Base-by-base conservation (phyloP, 2,113 vertebrate species). In the Cyanoliseus patagonus region DNA sequence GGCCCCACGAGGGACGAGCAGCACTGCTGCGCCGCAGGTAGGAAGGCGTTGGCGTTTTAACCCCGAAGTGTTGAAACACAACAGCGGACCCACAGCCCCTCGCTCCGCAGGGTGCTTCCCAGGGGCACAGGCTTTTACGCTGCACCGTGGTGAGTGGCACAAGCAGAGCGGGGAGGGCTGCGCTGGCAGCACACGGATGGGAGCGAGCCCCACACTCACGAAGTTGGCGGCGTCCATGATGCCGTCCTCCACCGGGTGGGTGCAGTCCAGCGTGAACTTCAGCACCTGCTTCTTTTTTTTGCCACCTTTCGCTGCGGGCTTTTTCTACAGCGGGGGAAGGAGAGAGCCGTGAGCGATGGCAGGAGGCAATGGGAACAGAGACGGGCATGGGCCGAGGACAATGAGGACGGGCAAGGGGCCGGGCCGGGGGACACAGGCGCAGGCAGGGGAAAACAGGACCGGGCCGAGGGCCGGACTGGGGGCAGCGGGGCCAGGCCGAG, bases 181-280 rank as follows among this genome's bases (percentile, higher is more conserved):
- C 0, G 25, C 11, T 13, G 0, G 16, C 46, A 23, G 30, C 31
- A 4, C 7, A 2, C 13, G 2, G 7, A 2, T 4, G 53, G 49
- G 7, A 30, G 10, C 2, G 0, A 27, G 16, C 59, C 31, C 73
- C 17, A 1, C 37, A 98, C 99, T 99, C 97, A 99, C 99, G 75
- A 99, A 99, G 96, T 99, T 99, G 88, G 99, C 99, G 37, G 99
- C 99, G 33, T 99, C 99, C 99, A 99, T 99, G 97, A 99, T 99
- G 37, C 99, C 99, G 98, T 99, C 99, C 97, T 99, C 99, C 9
- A 99, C 99, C 0, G 99, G 99, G 91, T 99, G 99, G 28, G 99
- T 99, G 96, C 99, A 99, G 94, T 99, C 99, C 90, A 99, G 97
- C 3, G 99, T 99, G 86, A 99, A 99, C 95, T 99, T 99, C 88